Conservation (phyloP, 2,797 vertebrate species). For the Pangasius krempfi region DNA sequence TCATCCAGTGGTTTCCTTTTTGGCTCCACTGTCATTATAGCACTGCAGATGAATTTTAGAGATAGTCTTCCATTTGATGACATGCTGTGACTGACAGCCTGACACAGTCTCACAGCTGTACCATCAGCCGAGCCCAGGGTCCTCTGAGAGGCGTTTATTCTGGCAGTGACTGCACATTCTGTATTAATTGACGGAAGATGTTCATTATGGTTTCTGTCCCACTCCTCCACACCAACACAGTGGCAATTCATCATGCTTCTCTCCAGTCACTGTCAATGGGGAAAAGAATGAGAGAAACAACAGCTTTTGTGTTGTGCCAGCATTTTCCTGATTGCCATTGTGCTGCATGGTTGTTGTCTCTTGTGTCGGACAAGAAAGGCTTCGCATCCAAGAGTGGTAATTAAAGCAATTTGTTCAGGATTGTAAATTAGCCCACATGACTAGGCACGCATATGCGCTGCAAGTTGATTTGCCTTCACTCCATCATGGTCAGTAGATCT, state of each 20-base stretch:
- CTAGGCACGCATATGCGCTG: too few relatives aligned
- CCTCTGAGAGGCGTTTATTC: slow-evolving; percentile 19
- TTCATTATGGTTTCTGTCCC: slow-evolving; percentile 46
- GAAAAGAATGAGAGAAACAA: slow-evolving; percentile 27
- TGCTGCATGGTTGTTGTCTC: slow-evolving; percentile 15
- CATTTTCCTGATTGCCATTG: slow-evolving; percentile 21
- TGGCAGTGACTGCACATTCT: neutral
- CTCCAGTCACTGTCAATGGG: slow-evolving; percentile 10
- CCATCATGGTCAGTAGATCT: slow-evolving; percentile 30
- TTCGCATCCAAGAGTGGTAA: slow-evolving; percentile 5
- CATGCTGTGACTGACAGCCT: slow-evolving; percentile 31
- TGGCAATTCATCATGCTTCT: slow-evolving; percentile 38
- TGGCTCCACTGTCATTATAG: neutral
- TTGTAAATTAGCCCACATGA: slow-evolving; percentile 29
- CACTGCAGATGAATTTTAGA: neutral
- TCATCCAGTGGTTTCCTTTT: neutral
- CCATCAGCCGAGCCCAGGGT: slow-evolving; percentile 7
- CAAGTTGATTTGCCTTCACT: neutral
- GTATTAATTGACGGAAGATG: slow-evolving; percentile 39
- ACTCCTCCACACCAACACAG: slow-evolving; percentile 31
- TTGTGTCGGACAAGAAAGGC: slow-evolving; percentile 28
- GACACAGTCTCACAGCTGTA: neutral
- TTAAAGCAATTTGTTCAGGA: slow-evolving; percentile 47
- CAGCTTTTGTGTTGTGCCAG: slow-evolving; percentile 15
- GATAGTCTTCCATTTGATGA: neutral